Percentiles rank a stretch among this genome's conserved stretches.
Evolutionary conservation across 1,140 invertebrate genomes (phyloP).

Genomic region (Leptinotarsa lineolata): DNA sequence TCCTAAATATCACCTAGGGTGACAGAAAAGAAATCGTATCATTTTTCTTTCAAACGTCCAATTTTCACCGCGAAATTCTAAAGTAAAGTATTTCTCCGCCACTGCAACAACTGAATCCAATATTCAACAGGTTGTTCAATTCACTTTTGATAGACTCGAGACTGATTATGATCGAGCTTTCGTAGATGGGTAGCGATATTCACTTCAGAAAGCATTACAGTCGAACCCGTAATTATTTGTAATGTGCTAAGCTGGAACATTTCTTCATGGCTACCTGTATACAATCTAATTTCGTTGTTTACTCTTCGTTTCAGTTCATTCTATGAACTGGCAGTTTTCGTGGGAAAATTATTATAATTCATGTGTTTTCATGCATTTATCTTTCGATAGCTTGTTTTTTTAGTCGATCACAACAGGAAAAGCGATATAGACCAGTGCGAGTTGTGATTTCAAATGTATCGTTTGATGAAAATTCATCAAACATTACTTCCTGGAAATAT

Average conservation of each 20-base stretch:
- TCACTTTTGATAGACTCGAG: neutral
- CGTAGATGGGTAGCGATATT: neutral
- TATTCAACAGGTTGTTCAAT: constrained; percentile 8
- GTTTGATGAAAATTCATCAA: too few species aligned
- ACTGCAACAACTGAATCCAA: neutral
- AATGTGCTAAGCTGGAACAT: neutral
- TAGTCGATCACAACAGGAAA: neutral
- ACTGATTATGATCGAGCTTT: constrained; percentile 1
- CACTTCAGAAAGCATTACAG: neutral
- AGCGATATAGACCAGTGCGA: neutral
- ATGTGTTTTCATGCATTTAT: neutral
- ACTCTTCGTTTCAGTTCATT: neutral
- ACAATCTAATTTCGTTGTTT: neutral
- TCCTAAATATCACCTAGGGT: too few species aligned
- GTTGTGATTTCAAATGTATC: too few species aligned
- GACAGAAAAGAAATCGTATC: too few species aligned
- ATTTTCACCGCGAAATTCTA: too few species aligned
- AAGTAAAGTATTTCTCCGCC: neutral
- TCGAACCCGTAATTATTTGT: neutral
- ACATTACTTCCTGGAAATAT: too few species aligned
- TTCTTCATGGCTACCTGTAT: constrained; percentile 5
- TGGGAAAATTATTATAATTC: neutral
- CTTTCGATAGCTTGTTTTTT: neutral
- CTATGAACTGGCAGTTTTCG: neutral
- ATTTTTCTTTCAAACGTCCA: too few species aligned